A percentile compares a stretch with the other conserved stretches of the same genome.
These are phyloP conservation scores for Ornithoptera priamus DNA, from an alignment of 2,888 invertebrate species.

Conservation along the genomic window DNA sequence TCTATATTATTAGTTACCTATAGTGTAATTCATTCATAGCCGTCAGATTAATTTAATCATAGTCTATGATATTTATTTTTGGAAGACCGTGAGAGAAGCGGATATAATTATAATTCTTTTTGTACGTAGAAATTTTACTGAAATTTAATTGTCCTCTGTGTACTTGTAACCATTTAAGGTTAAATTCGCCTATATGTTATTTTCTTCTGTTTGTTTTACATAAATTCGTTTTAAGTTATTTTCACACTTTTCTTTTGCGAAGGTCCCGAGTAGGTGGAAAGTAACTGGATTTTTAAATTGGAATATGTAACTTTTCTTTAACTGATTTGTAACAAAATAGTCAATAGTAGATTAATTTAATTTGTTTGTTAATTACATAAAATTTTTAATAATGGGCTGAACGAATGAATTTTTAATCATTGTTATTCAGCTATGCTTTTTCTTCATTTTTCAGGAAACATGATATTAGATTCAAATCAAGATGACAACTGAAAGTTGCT, in stretches of 20 bases:
- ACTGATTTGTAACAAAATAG: neutral
- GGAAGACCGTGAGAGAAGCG: conserved; percentile 54
- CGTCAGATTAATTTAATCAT: conserved; percentile 29
- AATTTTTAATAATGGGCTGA: neutral
- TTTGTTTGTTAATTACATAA: neutral
- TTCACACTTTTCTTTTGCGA: neutral
- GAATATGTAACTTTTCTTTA: neutral
- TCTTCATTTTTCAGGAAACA: conserved; percentile 43
- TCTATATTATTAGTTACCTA: neutral
- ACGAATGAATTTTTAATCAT: neutral
- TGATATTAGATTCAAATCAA: conserved; percentile 58
- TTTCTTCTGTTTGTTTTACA: neutral
- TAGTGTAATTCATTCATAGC: conserved; percentile 1
- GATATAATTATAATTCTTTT: conserved; percentile 45
- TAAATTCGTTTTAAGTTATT: neutral
- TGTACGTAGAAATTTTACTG: conserved; percentile 43
- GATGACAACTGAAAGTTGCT: conserved; percentile 81
- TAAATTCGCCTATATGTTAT: conserved; percentile 9
- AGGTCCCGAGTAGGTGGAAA: neutral
- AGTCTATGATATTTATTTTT: conserved; percentile 55
- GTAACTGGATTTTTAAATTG: neutral
- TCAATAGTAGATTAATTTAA: neutral
- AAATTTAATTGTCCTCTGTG: conserved; percentile 23
- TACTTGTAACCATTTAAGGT: conserved; percentile 14
- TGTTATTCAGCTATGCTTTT: neutral